Conservation (phyloP, 37 sponge, comb jelly and placozoan species). For the Hexactinellida sp. region DNA sequence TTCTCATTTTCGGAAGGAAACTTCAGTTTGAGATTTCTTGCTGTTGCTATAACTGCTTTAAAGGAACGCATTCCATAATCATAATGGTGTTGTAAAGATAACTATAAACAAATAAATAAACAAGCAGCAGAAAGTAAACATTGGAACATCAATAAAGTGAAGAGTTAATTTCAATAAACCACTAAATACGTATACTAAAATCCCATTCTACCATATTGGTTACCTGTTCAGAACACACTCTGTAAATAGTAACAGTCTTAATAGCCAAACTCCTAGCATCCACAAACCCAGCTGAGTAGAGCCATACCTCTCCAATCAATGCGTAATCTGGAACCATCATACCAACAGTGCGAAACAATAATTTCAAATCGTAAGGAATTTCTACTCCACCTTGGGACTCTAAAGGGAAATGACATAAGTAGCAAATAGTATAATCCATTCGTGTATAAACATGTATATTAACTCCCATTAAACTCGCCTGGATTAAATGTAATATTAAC, state of each 20-base stretch:
- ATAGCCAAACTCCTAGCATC: conserved; percentile 83
- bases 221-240: conserved; percentile 94
- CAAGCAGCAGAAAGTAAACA: not conserved
- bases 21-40: not conserved
- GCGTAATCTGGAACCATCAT: conserved; percentile 99
- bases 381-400: conserved; percentile 87
- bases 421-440: too few species aligned
- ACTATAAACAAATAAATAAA: conserved; percentile 2
- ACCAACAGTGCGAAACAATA: conserved; percentile 89
- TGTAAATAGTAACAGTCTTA: conserved; percentile 93
- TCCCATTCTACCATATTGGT: not conserved
- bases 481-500: conserved; percentile 98
- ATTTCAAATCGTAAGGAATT: conserved; percentile 94
- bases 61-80: conserved; percentile 21
- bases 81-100: conserved; percentile 19
- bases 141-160: not conserved
- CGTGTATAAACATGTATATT: too few species aligned
- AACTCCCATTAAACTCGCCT: too few species aligned
- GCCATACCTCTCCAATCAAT: conserved; percentile 93
- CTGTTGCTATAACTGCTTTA: conserved; percentile 16
- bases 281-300: conserved; percentile 96
- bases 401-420: not conserved
- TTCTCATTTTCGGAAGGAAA: not conserved
- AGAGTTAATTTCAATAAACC: not conserved
- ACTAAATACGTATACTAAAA: not conserved